These are phyloP conservation scores for Teinopalpus imperialis DNA, from an alignment of 2,888 invertebrate genomes.

Conservation along the genomic window DNA sequence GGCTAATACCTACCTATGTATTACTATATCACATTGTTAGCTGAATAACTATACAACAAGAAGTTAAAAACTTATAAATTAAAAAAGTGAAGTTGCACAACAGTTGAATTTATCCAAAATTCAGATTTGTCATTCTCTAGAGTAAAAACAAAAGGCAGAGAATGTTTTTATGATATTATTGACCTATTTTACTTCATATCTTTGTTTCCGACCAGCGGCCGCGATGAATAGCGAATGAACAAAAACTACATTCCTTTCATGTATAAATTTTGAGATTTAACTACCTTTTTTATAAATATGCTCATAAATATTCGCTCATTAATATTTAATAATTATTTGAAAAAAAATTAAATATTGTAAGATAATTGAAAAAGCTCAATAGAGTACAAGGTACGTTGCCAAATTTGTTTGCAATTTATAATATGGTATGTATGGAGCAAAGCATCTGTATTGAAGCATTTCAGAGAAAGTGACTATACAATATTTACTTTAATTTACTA, in stretches of 20 bases:
- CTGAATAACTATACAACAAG: too few relatives aligned
- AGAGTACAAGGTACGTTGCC: conserved; percentile 13
- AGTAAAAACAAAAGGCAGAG: conserved; percentile 22
- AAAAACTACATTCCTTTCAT: conserved; percentile 23
- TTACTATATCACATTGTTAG: too few relatives aligned
- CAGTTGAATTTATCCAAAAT: conserved; percentile 21
- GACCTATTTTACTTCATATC: conserved; percentile 26
- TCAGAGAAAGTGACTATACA: too few relatives aligned
- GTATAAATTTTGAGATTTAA: conserved; percentile 8
- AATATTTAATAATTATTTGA: conserved; percentile 9
- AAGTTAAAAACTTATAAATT: too few relatives aligned
- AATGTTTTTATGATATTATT: conserved; percentile 25
- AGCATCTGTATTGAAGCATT: conserved; percentile 17
- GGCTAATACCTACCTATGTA: too few relatives aligned
- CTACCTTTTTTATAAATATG: conserved; percentile 10
- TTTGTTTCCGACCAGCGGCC: conserved; percentile 22
- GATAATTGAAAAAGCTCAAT: too few relatives aligned
- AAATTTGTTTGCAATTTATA: conserved; percentile 24
- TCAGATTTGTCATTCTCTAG: conserved; percentile 21
- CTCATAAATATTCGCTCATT: conserved; percentile 8
- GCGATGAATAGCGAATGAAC: conserved; percentile 23
- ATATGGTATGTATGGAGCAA: too few relatives aligned
- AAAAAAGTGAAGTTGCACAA: too few relatives aligned
- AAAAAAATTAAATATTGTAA: too few relatives aligned
- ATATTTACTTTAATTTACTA: too few relatives aligned